Base-by-base conservation (phyloP, 37 sponge, comb jelly and placozoan genomes). In the Cladorhizidae sp. region DNA sequence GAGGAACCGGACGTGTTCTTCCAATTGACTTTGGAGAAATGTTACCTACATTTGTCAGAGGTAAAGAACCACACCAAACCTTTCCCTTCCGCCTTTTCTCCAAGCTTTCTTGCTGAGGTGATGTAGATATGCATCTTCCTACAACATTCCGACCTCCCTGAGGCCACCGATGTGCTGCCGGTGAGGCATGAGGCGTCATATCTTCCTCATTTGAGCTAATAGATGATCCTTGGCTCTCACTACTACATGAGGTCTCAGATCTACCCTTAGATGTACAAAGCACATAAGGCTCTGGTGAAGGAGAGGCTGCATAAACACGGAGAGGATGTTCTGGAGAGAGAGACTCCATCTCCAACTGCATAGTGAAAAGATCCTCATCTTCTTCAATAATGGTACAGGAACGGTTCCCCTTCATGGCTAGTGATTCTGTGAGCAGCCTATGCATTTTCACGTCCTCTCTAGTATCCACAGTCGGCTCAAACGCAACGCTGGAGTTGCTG, bases 1-100 rank as follows among this genome's bases (percentile, higher is more conserved):
- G 80, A 25, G 56, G 68, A 22, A 79, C 67, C 8, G 69, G 80
- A 55, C 38, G 67, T 18, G 67, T 65, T 57, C 58, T 58, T 23
- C 45, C 33, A 14, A 62, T 36, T 0, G 39, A 15, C 22, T 59
- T 26, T 8, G 61, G 72, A 41, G 69, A 20, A n/a, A n/a, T n/a
- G 23, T 42, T 54, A 56, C 9, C 9, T 5, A 45, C 49, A 45
- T 9, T 45, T 5, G 49, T 45, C 49, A 12, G 49, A 12, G 49
- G 49, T 45, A 45, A 45, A 45, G 5, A 9, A 9, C 9, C 49
- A 12, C 5, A 5, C 49, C 49, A 45, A 45, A 45, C 49, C 49
- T 9, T 5, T 9, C 49, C 49, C 49, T 45, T 9, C 49, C 49
- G 5, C 9, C 49, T 45, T 45, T 45, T 9, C 49, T 5, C 8